Conservation (phyloP, 2,888 invertebrate genomes). For the Leucophora obtusa region DNA sequence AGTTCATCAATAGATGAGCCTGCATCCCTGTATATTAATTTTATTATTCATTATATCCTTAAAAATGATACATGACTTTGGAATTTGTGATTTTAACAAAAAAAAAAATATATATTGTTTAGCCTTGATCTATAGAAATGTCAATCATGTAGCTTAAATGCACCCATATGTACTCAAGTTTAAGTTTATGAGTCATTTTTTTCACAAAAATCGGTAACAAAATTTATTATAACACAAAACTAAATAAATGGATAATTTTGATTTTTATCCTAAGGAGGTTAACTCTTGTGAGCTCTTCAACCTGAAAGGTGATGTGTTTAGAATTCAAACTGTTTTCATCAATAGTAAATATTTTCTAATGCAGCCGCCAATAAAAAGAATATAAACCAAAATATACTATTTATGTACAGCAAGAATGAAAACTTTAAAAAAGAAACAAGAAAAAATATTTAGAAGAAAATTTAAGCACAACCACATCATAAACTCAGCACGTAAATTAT, state of each 20-base stretch:
- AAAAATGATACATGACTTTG: slow-evolving; percentile 23
- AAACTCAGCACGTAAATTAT: slow-evolving; percentile 79
- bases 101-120: neutral
- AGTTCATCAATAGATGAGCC: no score
- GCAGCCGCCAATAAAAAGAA: slow-evolving; percentile 13
- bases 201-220: neutral
- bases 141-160: slow-evolving; percentile 38
- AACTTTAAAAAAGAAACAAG: neutral
- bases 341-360: slow-evolving; percentile 41
- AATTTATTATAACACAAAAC: slow-evolving; percentile 3
- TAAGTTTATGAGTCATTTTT: slow-evolving; percentile 28
- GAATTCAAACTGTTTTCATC: slow-evolving; percentile 41
- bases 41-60: neutral
- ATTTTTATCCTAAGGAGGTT: slow-evolving; percentile 41
- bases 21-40: no score
- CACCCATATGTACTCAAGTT: neutral
- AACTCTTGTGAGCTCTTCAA: slow-evolving; percentile 16
- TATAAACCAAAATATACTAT: slow-evolving; percentile 15
- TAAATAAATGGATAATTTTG: slow-evolving; percentile 49
- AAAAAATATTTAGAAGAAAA: slow-evolving; percentile 14
- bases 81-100: slow-evolving; percentile 8
- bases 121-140: slow-evolving; percentile 39
- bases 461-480: slow-evolving; percentile 63
- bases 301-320: slow-evolving; percentile 24
- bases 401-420: neutral